Conservation (phyloP, 2,797 vertebrate species). For the Trematomus bernacchii region DNA sequence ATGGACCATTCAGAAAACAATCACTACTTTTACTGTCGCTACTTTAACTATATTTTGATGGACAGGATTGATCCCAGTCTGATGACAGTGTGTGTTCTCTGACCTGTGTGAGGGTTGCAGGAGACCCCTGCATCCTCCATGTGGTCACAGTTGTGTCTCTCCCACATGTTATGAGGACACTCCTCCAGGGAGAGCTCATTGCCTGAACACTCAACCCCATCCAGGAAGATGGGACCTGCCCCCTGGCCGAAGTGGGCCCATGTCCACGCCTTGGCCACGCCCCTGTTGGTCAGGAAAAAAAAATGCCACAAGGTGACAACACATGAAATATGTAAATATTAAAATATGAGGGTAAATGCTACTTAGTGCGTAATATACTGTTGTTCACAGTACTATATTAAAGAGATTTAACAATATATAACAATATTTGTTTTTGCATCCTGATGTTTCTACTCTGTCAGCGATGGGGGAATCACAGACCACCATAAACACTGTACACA, state of each 20-base stretch:
- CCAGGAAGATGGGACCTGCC: constrained; percentile 87
- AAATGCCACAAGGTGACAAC: not conserved
- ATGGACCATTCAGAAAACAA: too few relatives aligned
- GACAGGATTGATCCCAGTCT: not conserved
- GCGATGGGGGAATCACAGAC: not conserved
- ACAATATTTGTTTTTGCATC: not conserved
- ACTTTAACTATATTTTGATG: too few relatives aligned
- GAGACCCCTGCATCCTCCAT: constrained; percentile 89
- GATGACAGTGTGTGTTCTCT: constrained; percentile 7
- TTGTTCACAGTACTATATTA: too few relatives aligned
- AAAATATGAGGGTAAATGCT: not conserved
- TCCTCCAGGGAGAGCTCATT: constrained; percentile 91
- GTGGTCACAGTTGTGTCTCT: constrained; percentile 91
- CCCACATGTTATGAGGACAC: constrained; percentile 89
- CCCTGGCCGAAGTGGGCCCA: constrained; percentile 87
- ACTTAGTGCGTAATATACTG: not conserved
- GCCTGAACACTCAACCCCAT: constrained; percentile 89
- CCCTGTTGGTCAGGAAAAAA: constrained; percentile 72
- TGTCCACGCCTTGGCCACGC: constrained; percentile 84
- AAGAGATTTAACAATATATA: too few relatives aligned
- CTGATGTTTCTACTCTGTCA: not conserved
- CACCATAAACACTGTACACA: not conserved
- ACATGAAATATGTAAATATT: too few relatives aligned
- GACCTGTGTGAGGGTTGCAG: constrained; percentile 87
- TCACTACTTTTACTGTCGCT: too few relatives aligned